Evolutionary conservation across 2,113 vertebrate genomes (phyloP).

Genomic region (Protobothrops mucrosquamatus): DNA sequence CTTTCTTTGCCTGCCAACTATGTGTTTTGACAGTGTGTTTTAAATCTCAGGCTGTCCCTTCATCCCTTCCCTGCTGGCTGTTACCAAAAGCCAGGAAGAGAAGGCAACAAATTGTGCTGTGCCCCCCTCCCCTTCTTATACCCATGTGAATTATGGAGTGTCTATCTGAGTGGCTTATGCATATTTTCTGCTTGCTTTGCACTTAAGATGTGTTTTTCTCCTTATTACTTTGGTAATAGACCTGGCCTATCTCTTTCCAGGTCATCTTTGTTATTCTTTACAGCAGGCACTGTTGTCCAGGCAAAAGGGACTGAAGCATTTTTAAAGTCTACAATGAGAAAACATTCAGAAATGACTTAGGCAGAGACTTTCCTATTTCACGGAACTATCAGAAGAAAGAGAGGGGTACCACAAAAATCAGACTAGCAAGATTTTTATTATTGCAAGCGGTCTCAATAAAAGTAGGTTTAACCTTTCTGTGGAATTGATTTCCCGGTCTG

Average conservation of each 20-base stretch:
- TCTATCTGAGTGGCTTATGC: background rate
- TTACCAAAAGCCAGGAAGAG: background rate
- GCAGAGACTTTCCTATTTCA: background rate
- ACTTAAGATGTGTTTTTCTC: background rate
- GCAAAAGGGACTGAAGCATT: background rate
- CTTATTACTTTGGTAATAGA: background rate
- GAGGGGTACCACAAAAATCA: background rate
- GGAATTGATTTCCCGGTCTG: background rate
- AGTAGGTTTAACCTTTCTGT: background rate
- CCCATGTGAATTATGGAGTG: background rate
- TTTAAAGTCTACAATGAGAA: background rate
- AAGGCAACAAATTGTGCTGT: background rate
- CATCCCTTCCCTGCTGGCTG: background rate
- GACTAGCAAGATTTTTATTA: background rate
- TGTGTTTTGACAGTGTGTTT: background rate
- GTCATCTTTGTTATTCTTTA: background rate
- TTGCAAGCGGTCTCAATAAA: background rate
- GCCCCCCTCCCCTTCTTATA: background rate
- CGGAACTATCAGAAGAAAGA: background rate
- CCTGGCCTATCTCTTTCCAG: background rate
- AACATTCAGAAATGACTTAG: background rate
- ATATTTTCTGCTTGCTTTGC: background rate
- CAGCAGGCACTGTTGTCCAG: background rate
- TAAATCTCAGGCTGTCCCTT: background rate
- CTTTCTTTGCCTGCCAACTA: background rate